Evolutionary conservation across 2,797 vertebrate genomes (phyloP), one percentile per base, ranked within the genome.

Genomic region (Alcedo quadribrachys): DNA sequence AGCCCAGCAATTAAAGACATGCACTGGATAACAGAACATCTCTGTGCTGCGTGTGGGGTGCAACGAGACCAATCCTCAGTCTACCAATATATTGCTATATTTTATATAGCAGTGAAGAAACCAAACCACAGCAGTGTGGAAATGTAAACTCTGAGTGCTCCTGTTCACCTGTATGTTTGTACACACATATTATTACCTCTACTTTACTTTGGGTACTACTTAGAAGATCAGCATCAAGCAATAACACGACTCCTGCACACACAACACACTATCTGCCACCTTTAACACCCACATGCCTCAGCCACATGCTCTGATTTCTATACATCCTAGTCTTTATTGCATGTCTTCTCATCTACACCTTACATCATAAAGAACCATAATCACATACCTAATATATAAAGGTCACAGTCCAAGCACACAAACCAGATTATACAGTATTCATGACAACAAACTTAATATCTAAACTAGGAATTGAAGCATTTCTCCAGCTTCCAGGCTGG

Each of bases 11-110:
- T 27, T 73, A 32, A 55, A 74, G 51, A 27, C n/a, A 42, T 17
- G 24, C 0, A 0, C n/a, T 33, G 71, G 45, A 18, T 16, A 71
- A 84, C 10, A 51, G n/a, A 43, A 42, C 9, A 24, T 32, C 28
- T 53, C 48, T 57, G 8, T 28, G 66, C 43, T 37, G 12, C 35
- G 28, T 4, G 15, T 7, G 35, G 8, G 16, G 24, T 12, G 21
- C 62, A 45, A 46, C 12, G 25, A 60, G 62, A 68, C 15, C 33
- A 21, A 22, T 60, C 30, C 32, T 30, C 51, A 48, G 30, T 15
- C 66, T 55, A 15, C 9, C 10, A 33, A 8, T 24, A 35, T 8
- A 40, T 21, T 60, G 43, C 33, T 28, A 45, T 48, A 54, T 28
- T 68, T 58, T 40, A 78, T 11, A 27, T 0, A 58, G 45, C 63